These are phyloP conservation scores for Pseudomugil tenellus DNA, from an alignment of 2,797 vertebrate genomes.

Conservation along the genomic window DNA sequence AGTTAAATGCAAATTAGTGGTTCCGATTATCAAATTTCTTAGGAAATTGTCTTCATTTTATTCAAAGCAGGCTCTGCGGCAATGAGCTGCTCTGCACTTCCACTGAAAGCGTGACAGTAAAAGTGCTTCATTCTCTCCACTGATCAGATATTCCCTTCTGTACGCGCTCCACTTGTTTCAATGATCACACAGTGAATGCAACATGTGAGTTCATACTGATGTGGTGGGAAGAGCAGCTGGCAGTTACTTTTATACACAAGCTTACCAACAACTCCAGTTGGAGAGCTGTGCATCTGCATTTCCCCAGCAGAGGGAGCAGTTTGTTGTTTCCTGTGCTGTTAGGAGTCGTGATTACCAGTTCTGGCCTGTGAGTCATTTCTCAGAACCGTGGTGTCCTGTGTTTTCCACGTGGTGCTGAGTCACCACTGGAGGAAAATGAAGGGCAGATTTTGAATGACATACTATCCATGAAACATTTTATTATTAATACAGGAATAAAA, in stretches of 20 bases:
- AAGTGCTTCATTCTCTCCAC: no score
- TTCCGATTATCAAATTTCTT: slow-evolving; percentile 9
- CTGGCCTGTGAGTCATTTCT: slow-evolving; percentile 62
- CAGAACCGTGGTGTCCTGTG: slow-evolving; percentile 59
- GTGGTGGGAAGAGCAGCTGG: not conserved
- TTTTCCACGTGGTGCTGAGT: slow-evolving; percentile 73
- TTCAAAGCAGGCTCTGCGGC: slow-evolving; percentile 23
- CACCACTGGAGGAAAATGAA: slow-evolving; percentile 52
- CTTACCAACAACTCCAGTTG: no score
- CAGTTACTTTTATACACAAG: no score
- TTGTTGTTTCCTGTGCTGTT: not conserved
- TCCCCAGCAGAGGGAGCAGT: slow-evolving; percentile 61
- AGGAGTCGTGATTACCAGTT: slow-evolving; percentile 31
- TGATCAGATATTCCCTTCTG: not conserved
- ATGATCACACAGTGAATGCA: not conserved
- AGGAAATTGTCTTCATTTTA: slow-evolving; percentile 23
- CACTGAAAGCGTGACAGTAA: not conserved
- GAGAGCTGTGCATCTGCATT: no score
- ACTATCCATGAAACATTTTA: slow-evolving; percentile 34
- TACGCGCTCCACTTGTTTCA: no score
- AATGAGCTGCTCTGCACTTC: slow-evolving; percentile 6
- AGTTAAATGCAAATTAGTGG: slow-evolving; percentile 17
- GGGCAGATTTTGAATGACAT: slow-evolving; percentile 42
- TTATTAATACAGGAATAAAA: not conserved
- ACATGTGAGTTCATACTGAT: not conserved